Conservation (phyloP, 1,140 invertebrate genomes). For the Polyergus mexicanus region DNA sequence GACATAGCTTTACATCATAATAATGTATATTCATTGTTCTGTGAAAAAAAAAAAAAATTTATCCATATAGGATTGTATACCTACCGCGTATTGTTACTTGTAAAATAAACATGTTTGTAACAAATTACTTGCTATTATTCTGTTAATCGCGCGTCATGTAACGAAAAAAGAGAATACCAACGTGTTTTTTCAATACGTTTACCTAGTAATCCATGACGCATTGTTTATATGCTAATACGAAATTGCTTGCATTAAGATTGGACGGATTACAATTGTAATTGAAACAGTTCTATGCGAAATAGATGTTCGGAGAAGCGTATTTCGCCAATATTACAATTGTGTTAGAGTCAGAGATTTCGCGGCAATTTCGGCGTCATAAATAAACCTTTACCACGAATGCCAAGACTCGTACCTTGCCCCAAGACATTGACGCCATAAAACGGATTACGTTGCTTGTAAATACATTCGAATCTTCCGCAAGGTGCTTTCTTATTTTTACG, state of each 20-base stretch:
- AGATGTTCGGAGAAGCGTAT: slow-evolving; percentile 11
- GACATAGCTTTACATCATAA: slow-evolving; percentile 59
- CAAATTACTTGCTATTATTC: slow-evolving; percentile 50
- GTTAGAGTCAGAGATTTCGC: not conserved
- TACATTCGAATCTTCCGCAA: slow-evolving; percentile 69
- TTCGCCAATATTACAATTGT: not conserved
- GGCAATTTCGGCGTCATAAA: slow-evolving; percentile 10
- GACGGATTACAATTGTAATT: slow-evolving; percentile 38
- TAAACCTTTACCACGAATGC: slow-evolving; percentile 68
- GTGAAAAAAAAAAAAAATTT: slow-evolving; percentile 50
- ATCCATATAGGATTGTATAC: slow-evolving; percentile 74
- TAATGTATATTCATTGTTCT: slow-evolving; percentile 55
- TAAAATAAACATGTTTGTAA: slow-evolving; percentile 78
- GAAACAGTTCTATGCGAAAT: slow-evolving; percentile 39
- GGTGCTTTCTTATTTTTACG: slow-evolving; percentile 60
- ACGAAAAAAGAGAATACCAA: not conserved
- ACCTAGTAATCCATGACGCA: not conserved
- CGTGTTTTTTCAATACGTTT: not conserved
- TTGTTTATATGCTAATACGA: slow-evolving; percentile 64
- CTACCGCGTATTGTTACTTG: slow-evolving; percentile 72
- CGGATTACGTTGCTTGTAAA: slow-evolving; percentile 69
- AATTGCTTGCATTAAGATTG: slow-evolving; percentile 58
- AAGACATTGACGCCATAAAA: slow-evolving; percentile 61
- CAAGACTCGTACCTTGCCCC: slow-evolving; percentile 64
- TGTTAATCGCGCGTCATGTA: not conserved